Evolutionary conservation across 2,888 invertebrate species (phyloP).

Genomic region (Lingula anatina): DNA sequence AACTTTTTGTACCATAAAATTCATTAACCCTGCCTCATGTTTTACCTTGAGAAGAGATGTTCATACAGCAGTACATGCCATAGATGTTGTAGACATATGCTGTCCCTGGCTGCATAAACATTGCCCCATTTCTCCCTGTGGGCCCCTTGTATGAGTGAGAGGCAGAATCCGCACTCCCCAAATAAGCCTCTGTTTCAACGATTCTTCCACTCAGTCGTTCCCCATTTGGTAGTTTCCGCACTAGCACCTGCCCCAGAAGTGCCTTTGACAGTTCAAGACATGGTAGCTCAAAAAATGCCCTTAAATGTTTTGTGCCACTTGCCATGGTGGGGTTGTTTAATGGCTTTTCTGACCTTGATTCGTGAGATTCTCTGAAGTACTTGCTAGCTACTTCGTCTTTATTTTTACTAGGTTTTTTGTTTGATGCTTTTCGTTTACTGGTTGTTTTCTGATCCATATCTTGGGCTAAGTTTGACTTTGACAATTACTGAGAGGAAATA

Average conservation of each 20-base stretch:
- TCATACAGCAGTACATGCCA: slow-evolving; percentile 71
- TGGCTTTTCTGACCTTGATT: too few species aligned
- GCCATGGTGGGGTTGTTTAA: too few species aligned
- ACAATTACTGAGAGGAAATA: too few species aligned
- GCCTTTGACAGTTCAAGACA: slow-evolving; percentile 56
- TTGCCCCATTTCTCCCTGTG: slow-evolving; percentile 63
- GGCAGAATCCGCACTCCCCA: slow-evolving; percentile 64
- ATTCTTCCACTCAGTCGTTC: slow-evolving; percentile 61
- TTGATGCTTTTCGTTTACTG: too few species aligned
- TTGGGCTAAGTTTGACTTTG: too few species aligned
- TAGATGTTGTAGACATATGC: slow-evolving; percentile 69
- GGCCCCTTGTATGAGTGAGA: slow-evolving; percentile 61
- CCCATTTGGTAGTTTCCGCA: slow-evolving; percentile 54
- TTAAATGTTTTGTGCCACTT: too few species aligned
- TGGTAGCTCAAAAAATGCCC: slow-evolving; percentile 28
- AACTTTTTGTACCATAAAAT: too few species aligned
- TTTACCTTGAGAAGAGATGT: slow-evolving; percentile 64
- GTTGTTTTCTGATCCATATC: too few species aligned
- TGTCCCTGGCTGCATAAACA: slow-evolving; percentile 70
- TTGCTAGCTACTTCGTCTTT: too few species aligned
- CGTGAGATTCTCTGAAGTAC: too few species aligned
- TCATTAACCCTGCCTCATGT: background rate
- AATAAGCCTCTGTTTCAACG: slow-evolving; percentile 71
- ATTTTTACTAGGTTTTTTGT: too few species aligned
- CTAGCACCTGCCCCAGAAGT: slow-evolving; percentile 63